Conservation (phyloP, 2,797 vertebrate genomes). For the Rhabdophis nuchalis region DNA sequence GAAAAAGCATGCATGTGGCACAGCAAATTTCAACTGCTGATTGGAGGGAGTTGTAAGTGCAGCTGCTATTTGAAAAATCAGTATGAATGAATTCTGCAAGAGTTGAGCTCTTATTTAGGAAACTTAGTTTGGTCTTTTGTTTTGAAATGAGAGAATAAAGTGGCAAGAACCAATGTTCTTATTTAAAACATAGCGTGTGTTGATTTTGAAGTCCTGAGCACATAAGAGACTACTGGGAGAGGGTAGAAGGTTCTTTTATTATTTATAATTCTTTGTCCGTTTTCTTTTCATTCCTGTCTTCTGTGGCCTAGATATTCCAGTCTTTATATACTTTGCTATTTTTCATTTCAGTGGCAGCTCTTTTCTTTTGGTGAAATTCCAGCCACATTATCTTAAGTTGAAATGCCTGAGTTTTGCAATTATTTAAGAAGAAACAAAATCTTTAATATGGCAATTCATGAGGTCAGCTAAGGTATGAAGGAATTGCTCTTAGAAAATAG, state of each 20-base stretch:
- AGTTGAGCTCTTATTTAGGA: not conserved
- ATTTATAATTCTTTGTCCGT: not conserved
- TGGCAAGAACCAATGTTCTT: slow-evolving; percentile 38
- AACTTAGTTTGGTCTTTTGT: not conserved
- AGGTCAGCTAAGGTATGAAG: not conserved
- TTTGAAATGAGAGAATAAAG: not conserved
- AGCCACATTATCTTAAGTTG: not conserved
- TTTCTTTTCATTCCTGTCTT: not conserved
- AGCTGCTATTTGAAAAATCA: slow-evolving; percentile 47
- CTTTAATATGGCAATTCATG: not conserved
- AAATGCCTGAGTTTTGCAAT: not conserved
- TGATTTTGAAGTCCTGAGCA: slow-evolving; percentile 26
- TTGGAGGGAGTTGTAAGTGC: not conserved
- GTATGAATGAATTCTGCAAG: slow-evolving; percentile 58
- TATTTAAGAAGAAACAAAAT: not conserved
- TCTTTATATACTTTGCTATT: not conserved
- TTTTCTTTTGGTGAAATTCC: not conserved
- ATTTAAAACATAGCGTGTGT: not conserved
- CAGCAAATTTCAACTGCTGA: rapidly evolving
- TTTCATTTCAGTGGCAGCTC: not conserved
- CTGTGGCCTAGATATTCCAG: not conserved
- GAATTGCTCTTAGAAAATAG: not conserved
- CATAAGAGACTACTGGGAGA: slow-evolving; percentile 39
- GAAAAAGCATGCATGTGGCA: not conserved
- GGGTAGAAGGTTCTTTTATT: not conserved